Conservation (phyloP, 2,888 invertebrate species). For the Anaspis maculata region DNA sequence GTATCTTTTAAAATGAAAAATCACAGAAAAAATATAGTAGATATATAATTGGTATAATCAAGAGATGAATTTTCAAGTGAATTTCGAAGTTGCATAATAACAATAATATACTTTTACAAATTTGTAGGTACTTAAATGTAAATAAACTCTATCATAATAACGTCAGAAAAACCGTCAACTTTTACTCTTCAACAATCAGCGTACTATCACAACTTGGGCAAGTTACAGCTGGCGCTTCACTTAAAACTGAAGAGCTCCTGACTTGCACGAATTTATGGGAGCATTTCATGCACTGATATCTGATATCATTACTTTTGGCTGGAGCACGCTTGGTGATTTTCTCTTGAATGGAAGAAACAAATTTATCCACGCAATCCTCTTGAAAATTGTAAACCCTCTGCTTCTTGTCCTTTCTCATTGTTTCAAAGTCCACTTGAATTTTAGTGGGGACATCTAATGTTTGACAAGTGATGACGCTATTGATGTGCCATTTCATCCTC, state of each 20-base stretch:
- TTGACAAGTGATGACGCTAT: conserved; percentile 46
- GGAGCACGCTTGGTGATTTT: conserved; percentile 24
- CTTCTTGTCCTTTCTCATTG: conserved; percentile 49
- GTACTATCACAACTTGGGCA: conserved; percentile 55
- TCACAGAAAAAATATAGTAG: no score
- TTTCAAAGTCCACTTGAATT: conserved; percentile 53
- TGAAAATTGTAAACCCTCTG: conserved; percentile 48
- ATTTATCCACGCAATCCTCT: conserved; percentile 45
- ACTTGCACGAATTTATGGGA: conserved; percentile 52
- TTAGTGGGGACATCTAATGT: conserved; percentile 32
- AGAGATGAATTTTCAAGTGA: no score
- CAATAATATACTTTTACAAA: no score
- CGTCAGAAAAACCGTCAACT: no score
- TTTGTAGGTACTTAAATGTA: no score
- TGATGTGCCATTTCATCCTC: conserved; percentile 44
- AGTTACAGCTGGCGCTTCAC: conserved; percentile 21
- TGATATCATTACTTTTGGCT: conserved; percentile 43
- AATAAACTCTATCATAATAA: no score
- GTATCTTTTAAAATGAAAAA: no score
- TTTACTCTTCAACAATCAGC: conserved; percentile 50
- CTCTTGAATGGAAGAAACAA: conserved; percentile 26
- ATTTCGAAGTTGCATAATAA: no score
- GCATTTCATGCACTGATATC: conserved; percentile 55
- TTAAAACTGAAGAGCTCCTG: conserved; percentile 21
- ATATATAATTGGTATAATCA: no score